Percentiles rank a stretch among this genome's conserved stretches.
Evolutionary conservation across 1,140 invertebrate species (phyloP).

Genomic region (Physella acuta): DNA sequence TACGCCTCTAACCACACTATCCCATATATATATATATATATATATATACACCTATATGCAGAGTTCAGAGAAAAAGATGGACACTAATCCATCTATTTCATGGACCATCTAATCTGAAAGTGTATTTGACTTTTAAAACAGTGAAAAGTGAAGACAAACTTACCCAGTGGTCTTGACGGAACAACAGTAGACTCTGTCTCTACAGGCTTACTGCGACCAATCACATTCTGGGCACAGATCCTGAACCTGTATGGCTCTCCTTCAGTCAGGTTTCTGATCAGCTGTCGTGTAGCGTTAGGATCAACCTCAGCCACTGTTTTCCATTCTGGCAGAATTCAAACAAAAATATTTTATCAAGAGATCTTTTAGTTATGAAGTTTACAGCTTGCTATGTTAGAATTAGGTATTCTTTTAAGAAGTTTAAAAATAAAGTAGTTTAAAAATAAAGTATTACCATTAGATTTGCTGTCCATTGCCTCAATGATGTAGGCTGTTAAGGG

Average conservation of each 20-base stretch:
- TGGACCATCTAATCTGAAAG: neutral
- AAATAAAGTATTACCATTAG: constrained; percentile 70
- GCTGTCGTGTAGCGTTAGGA: constrained; percentile 34
- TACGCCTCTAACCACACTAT: too few relatives aligned
- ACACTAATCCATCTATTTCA: neutral
- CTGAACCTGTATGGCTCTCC: constrained; percentile 91
- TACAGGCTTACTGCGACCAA: constrained; percentile 88
- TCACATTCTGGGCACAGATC: constrained; percentile 93
- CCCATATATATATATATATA: too few relatives aligned
- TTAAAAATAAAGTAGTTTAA: neutral
- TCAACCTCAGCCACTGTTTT: constrained; percentile 69
- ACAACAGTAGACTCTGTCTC: constrained; percentile 86
- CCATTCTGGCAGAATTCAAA: constrained; percentile 61
- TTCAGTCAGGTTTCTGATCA: constrained; percentile 52
- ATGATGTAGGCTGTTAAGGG: constrained; percentile 82
- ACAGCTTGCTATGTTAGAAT: neutral
- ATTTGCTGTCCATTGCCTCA: constrained; percentile 89
- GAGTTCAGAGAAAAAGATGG: too few relatives aligned
- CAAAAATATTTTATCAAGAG: neutral
- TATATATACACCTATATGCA: too few relatives aligned
- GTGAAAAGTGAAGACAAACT: constrained; percentile 33
- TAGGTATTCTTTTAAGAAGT: neutral
- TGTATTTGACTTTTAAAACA: neutral
- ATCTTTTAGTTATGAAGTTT: too few relatives aligned
- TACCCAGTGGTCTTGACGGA: constrained; percentile 91